These are phyloP conservation scores for Percopsis omiscomaycus DNA, from an alignment of 2,797 vertebrate genomes.

Conservation along the genomic window DNA sequence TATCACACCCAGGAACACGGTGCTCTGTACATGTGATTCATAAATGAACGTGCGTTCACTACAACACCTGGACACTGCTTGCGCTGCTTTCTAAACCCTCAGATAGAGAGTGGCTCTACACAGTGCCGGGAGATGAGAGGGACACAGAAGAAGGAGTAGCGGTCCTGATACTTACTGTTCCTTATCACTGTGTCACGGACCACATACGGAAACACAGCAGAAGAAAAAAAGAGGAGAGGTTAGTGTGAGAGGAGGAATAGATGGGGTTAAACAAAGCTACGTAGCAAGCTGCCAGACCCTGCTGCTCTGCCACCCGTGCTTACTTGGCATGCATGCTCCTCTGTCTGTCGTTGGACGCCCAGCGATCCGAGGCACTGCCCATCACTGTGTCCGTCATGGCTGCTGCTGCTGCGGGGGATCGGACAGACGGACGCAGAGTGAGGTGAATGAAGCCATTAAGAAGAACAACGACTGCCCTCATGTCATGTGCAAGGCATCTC, in stretches of 20 bases:
- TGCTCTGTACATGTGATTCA: neutral
- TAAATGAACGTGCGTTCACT: conserved; percentile 12
- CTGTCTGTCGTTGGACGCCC: conserved; percentile 72
- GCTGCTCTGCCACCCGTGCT: conserved; percentile 28
- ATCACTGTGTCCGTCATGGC: conserved; percentile 79
- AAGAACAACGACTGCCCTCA: neutral
- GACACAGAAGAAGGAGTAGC: conserved; percentile 5
- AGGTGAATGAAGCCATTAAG: neutral
- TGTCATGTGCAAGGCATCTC: too few relatives aligned
- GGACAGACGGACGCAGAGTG: conserved; percentile 11
- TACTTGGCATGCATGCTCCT: conserved; percentile 69
- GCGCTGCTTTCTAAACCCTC: neutral
- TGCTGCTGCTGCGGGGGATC: conserved; percentile 24
- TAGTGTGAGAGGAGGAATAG: conserved; percentile 5
- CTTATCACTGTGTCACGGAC: conserved; percentile 70
- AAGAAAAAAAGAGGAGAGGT: conserved; percentile 40
- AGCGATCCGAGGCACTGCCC: conserved; percentile 71
- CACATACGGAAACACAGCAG: conserved; percentile 31
- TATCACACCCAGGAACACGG: neutral
- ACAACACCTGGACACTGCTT: neutral
- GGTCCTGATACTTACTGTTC: conserved; percentile 72
- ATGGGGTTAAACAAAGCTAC: neutral
- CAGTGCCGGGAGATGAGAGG: conserved; percentile 6
- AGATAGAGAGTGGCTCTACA: conserved; percentile 3
- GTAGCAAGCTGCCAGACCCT: neutral